phyloP scores from a whole-genome alignment of 2,888 invertebrate species.

The Philereme vetulata region DNA sequence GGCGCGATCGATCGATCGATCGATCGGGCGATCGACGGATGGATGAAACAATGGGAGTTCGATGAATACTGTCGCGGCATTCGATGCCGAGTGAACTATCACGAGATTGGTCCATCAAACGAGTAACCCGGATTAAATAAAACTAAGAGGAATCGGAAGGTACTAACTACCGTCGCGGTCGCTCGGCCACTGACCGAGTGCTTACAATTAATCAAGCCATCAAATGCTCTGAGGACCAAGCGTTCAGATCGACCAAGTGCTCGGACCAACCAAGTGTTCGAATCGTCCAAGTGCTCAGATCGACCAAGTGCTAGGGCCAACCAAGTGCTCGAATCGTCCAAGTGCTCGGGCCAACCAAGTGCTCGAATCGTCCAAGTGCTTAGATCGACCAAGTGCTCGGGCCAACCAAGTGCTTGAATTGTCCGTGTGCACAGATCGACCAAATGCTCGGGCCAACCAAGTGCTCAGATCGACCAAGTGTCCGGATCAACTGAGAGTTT shows the following conservation, averaged over 20 bases:
- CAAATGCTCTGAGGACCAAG: not conserved
- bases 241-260: slow-evolving; percentile 30
- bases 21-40: slow-evolving; percentile 54
- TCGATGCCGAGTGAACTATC: slow-evolving; percentile 65
- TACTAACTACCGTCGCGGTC: slow-evolving; percentile 56
- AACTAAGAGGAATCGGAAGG: slow-evolving; percentile 71
- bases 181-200: slow-evolving; percentile 2
- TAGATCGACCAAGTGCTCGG: slow-evolving; percentile 4
- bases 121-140: slow-evolving; percentile 57
- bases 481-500: too few species aligned
- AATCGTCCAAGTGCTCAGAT: not conserved
- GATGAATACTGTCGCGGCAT: slow-evolving; percentile 60
- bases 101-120: slow-evolving; percentile 72
- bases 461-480: not conserved
- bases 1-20: slow-evolving; percentile 49
- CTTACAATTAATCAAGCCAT: not conserved
- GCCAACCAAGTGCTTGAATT: not conserved
- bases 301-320: slow-evolving; percentile 33
- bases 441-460: not conserved
- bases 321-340: not conserved
- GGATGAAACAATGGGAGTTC: slow-evolving; percentile 39
- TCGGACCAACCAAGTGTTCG: slow-evolving; percentile 15
- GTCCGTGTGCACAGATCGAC: too few species aligned
- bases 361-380: not conserved
- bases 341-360: slow-evolving; percentile 24